Base-by-base conservation (phyloP, 2,888 invertebrate species). In the Macroteleia sp. region DNA sequence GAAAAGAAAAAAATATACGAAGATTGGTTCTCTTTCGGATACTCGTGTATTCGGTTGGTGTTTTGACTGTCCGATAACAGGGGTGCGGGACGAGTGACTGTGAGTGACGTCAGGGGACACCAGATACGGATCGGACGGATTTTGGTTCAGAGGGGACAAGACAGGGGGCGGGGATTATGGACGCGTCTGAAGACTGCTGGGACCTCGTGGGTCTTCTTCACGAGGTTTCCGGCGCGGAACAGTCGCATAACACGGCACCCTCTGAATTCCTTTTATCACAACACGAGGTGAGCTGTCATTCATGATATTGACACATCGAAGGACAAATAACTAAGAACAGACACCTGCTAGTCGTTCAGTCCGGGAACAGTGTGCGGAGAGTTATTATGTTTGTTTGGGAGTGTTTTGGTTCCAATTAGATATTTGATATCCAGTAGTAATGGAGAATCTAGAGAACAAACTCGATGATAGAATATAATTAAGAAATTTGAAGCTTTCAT, bases 181-280 rank as follows among this genome's bases (percentile, higher is more conserved):
- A 90, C 83, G 88, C 90, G 85, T 80, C 88, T 59, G 91, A 90
- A 69, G 90, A 90, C 79, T 90, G 91, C 73, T 91, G 91, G 91
- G 91, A 91, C 77, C 91, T 91, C 91, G 91, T 90, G 91, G 89
- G 90, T 41, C 85, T 91, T 46, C 87, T 91, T 28, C 90, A 90
- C 78, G 90, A 91, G 78, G 89, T 89, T 54, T 84, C 90, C 81
- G 82, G 81, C 64, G 44, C 87, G 79, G 89, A 89, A 52, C 86
- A 85, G 78, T 85, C 87, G 67, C 84, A 85, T 25, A 82, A 81
- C 39, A 64, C 82, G 22, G 79, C 86, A 5, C 81, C 84, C 6
- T 79, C 84, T n/a, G 86, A 87, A 73, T 89, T 85, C 79, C 85
- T 90, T 41, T 87, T 88, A 50, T 87, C 88, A 32, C 90, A 88